phyloP scores from a whole-genome alignment of 2,797 vertebrate genomes.

The Neosalanx taihuensis region DNA sequence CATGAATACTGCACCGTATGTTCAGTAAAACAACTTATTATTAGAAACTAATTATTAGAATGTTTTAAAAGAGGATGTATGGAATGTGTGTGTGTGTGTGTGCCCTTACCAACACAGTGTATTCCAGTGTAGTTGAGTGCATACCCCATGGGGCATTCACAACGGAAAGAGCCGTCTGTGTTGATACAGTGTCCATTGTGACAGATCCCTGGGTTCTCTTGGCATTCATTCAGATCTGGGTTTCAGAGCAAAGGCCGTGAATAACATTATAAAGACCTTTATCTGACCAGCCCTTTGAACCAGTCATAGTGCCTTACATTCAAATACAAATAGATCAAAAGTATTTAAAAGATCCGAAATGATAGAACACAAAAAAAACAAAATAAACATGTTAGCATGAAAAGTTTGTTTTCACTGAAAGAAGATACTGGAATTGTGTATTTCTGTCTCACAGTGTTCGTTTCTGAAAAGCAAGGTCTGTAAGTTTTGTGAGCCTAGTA shows the following conservation, averaged over 20 bases:
- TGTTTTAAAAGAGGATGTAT: neutral
- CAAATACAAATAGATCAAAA: too few relatives aligned
- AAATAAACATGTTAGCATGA: too few relatives aligned
- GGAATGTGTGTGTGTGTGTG: neutral
- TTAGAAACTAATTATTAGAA: too few relatives aligned
- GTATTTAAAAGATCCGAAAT: too few relatives aligned
- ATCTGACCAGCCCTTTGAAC: too few relatives aligned
- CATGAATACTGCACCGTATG: neutral
- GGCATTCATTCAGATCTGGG: conserved; percentile 92
- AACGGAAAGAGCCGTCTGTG: conserved; percentile 95
- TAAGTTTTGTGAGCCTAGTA: too few relatives aligned
- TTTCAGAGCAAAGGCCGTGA: neutral
- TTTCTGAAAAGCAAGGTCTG: too few relatives aligned
- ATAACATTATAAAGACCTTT: neutral
- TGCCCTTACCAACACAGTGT: conserved; percentile 77
- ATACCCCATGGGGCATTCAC: conserved; percentile 93
- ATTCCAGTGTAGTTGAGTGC: conserved; percentile 73
- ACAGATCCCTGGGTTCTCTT: conserved; percentile 82
- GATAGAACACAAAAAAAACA: too few relatives aligned
- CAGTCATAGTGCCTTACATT: too few relatives aligned
- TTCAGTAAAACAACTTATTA: neutral
- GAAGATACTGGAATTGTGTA: too few relatives aligned
- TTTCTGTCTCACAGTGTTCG: too few relatives aligned
- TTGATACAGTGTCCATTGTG: conserved; percentile 95
- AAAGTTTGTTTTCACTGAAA: too few relatives aligned